Evolutionary conservation across 2,888 invertebrate genomes (phyloP), one percentile per base, ranked within the genome.

Genomic region (Orchestes rusci): DNA sequence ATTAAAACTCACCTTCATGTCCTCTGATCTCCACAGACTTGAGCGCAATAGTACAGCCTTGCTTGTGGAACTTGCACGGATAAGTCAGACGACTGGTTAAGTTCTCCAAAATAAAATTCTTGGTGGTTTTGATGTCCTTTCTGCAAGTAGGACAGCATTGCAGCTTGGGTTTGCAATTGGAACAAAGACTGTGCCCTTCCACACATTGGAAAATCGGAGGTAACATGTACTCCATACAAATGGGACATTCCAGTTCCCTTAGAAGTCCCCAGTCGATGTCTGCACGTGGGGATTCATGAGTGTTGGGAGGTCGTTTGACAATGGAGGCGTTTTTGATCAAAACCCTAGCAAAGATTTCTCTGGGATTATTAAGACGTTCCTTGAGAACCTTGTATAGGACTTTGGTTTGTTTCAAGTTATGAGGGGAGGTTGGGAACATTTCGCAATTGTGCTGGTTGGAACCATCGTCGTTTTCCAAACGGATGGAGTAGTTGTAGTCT

Each of bases 171-270:
- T 55, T 55, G 44, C 58, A 58, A 1, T 2, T 4, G 2, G 35
- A 36, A 41, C 67, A 67, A 34, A 66, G 57, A 45, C 63, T 64
- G 50, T 66, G 66, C 3, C 67, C 66, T 3, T 51, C 52, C 1
- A 51, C 34, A 49, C 67, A 67, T 43, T 64, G 63, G 36, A 47
- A 59, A 42, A 67, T 66, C 0, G 64, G 64, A 2, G 65, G 59
- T 1, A 59, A 48, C 61, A 67, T 64, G 35, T 59, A 61, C 3
- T 62, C 59, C 7, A 59, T 56, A 41, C 67, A 67, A 4, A 66
- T 56, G 1, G 64, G 65, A 45, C 67, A 67, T 53, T 64, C 64
- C 1, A 67, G 29, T 33, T 57, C 54, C 4, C 39, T 17, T 1
- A 56, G 43, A 10, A 51, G n/a, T 1, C 52, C 51, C 54, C 53